Conservation (phyloP, 2,797 vertebrate genomes). For the Limnodromus scolopaceus region DNA sequence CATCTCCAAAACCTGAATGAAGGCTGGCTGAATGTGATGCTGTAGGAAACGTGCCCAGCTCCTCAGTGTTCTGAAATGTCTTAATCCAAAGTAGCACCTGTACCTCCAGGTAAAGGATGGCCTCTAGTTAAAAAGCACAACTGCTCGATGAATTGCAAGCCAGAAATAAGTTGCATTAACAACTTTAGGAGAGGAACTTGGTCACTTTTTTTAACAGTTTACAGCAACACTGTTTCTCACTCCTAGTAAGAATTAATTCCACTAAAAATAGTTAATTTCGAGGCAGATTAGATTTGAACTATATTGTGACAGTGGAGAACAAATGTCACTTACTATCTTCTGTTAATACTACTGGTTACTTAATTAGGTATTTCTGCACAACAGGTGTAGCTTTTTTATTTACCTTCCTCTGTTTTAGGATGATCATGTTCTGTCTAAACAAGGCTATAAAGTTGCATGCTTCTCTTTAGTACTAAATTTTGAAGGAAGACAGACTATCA, state of each 20-base stretch:
- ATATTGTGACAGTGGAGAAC: neutral
- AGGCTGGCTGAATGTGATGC: neutral
- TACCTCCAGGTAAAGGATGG: neutral
- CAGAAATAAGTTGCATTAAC: neutral
- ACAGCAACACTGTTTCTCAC: neutral
- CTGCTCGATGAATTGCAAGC: neutral
- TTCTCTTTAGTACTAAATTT: slow-evolving; percentile 31
- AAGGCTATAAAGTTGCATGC: slow-evolving; percentile 14
- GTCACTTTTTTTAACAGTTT: neutral
- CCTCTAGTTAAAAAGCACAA: neutral
- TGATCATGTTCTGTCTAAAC: neutral
- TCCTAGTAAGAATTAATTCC: neutral
- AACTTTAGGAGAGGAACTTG: neutral
- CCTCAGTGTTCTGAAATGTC: neutral
- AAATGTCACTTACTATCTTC: neutral
- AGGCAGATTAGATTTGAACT: neutral
- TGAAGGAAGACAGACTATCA: neutral
- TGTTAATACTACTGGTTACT: neutral
- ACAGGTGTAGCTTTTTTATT: neutral
- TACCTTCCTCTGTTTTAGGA: neutral
- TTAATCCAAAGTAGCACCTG: neutral
- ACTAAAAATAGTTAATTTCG: neutral
- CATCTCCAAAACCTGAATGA: neutral
- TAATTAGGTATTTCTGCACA: slow-evolving; percentile 5
- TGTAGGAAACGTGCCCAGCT: neutral